Evolutionary conservation across 2,888 invertebrate species (phyloP).

Genomic region (Mesorhabditis spiculigera): DNA sequence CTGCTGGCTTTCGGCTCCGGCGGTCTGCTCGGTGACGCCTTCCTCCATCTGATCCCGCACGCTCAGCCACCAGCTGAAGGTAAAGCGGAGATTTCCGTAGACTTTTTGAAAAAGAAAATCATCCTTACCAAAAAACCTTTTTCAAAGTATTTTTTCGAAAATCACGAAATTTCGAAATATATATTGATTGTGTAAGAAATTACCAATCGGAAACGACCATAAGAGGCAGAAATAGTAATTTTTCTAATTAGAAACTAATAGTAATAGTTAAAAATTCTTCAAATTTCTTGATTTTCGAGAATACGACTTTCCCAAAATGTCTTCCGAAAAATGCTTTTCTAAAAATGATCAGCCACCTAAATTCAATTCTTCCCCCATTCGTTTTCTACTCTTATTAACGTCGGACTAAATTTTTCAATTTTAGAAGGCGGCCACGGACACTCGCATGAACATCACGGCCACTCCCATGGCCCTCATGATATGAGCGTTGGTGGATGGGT

Average conservation of each 20-base stretch:
- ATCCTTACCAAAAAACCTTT: too few relatives aligned
- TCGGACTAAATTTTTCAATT: not conserved
- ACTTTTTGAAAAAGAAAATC: constrained; percentile 59
- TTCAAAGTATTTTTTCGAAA: too few relatives aligned
- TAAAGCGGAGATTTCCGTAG: constrained; percentile 57
- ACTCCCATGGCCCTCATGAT: constrained; percentile 67
- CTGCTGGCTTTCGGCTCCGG: constrained; percentile 85
- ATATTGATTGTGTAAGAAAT: too few relatives aligned
- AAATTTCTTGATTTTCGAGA: too few relatives aligned
- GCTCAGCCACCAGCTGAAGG: constrained; percentile 67
- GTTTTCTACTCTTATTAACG: not conserved
- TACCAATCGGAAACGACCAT: too few relatives aligned
- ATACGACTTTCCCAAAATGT: too few relatives aligned
- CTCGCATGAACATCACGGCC: constrained; percentile 42
- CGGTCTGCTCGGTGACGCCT: constrained; percentile 94
- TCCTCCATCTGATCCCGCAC: constrained; percentile 96
- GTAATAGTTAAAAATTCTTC: too few relatives aligned
- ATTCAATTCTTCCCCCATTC: constrained; percentile 1
- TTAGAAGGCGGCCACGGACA: constrained; percentile 68
- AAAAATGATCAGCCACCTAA: not conserved
- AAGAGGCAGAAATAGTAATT: too few relatives aligned
- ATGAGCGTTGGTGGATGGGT: constrained; percentile 91
- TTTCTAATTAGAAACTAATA: too few relatives aligned
- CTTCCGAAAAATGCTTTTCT: too few relatives aligned
- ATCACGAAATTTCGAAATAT: too few relatives aligned